phyloP scores from a whole-genome alignment of 1,140 invertebrate genomes.

The Achroia grisella region DNA sequence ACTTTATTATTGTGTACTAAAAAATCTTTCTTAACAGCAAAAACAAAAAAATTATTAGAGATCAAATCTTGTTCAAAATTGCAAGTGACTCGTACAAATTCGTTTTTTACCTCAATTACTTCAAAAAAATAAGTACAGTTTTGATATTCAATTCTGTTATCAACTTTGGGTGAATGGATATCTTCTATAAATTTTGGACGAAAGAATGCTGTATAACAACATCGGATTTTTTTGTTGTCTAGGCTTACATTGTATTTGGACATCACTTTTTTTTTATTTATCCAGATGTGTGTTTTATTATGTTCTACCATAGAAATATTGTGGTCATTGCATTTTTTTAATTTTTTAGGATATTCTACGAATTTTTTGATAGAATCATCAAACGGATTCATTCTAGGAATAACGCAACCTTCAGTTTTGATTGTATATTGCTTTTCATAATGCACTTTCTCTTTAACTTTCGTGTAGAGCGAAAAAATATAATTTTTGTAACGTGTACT shows the following conservation, averaged over 20 bases:
- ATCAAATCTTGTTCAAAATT: slow-evolving; percentile 49
- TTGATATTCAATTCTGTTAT: slow-evolving; percentile 47
- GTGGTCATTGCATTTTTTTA: slow-evolving; percentile 33
- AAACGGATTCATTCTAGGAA: slow-evolving; percentile 82
- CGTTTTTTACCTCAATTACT: slow-evolving; percentile 54
- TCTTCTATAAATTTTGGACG: slow-evolving; percentile 62
- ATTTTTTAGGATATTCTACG: slow-evolving; percentile 27
- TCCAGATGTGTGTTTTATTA: slow-evolving; percentile 75
- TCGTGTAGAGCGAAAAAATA: no score
- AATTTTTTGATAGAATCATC: slow-evolving; percentile 66
- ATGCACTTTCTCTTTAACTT: no score
- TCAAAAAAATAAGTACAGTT: slow-evolving; percentile 52
- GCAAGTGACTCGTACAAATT: slow-evolving; percentile 78
- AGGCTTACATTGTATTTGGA: no score
- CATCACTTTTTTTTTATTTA: slow-evolving; percentile 34
- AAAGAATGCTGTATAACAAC: slow-evolving; percentile 77
- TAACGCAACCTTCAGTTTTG: slow-evolving; percentile 80
- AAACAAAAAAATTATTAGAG: slow-evolving; percentile 81
- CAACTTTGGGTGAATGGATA: slow-evolving; percentile 32
- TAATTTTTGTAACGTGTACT: no score
- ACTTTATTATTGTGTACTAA: slow-evolving; percentile 1
- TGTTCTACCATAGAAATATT: slow-evolving; percentile 72
- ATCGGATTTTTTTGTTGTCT: slow-evolving; percentile 73
- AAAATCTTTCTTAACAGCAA: slow-evolving; percentile 64
- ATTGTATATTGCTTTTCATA: neutral